These are phyloP conservation scores for Bombus affinis DNA, from an alignment of 1,140 invertebrate species.

Conservation along the genomic window DNA sequence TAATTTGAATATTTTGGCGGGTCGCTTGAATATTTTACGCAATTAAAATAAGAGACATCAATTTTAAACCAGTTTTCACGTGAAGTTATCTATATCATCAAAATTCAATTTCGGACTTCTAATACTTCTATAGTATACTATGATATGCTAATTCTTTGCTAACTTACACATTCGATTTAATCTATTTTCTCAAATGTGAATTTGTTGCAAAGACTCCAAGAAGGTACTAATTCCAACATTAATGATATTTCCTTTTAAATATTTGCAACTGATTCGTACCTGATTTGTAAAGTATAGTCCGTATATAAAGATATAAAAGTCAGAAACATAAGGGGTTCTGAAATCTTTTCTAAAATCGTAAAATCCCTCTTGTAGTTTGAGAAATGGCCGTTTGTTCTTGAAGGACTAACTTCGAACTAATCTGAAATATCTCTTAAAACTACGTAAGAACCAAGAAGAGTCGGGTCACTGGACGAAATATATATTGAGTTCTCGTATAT, in stretches of 20 bases:
- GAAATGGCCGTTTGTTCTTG: constrained; percentile 23
- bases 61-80: not conserved
- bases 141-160: not conserved
- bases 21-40: not conserved
- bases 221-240: not conserved
- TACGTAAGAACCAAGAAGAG: not conserved
- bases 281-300: not conserved
- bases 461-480: constrained; percentile 7
- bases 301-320: not conserved
- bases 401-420: not conserved
- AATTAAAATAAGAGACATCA: not conserved
- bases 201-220: not conserved
- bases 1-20: constrained; percentile 2
- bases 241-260: not conserved
- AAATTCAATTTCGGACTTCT: too few species aligned
- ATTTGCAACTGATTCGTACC: not conserved
- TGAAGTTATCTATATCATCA: not conserved
- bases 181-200: too few species aligned
- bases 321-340: not conserved
- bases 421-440: constrained; percentile 20
- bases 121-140: too few species aligned
- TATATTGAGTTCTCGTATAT: constrained; percentile 31
- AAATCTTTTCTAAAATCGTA: not conserved
- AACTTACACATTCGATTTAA: not conserved
- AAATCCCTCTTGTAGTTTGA: constrained; percentile 14